phyloP scores from a whole-genome alignment of 2,797 vertebrate species.

The Danio tinwini region DNA sequence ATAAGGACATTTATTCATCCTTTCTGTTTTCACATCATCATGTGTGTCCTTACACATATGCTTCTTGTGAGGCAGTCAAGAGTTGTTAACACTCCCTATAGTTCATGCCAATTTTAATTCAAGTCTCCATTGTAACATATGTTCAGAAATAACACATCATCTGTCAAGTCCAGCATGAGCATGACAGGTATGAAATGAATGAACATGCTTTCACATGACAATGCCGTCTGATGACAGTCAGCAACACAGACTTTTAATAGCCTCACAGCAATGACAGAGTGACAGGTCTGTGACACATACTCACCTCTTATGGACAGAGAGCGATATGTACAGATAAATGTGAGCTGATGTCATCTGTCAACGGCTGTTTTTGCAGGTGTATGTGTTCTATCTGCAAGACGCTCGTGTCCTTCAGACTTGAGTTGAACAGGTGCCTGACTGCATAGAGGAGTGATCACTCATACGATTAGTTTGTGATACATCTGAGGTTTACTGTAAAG shows the following conservation, averaged over 20 bases:
- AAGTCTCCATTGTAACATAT: background rate
- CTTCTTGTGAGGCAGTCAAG: background rate
- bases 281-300: slow-evolving; percentile 4
- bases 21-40: background rate
- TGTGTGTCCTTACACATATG: background rate
- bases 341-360: slow-evolving; percentile 32
- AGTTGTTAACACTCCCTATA: slow-evolving; percentile 7
- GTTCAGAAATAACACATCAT: slow-evolving; percentile 22
- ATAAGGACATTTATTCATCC: background rate
- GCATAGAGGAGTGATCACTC: slow-evolving; percentile 1
- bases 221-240: slow-evolving; percentile 22
- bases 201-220: slow-evolving; percentile 29
- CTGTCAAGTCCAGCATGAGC: background rate
- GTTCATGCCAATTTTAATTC: slow-evolving; percentile 22
- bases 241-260: slow-evolving; percentile 36
- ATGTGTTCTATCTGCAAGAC: background rate
- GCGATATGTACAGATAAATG: slow-evolving; percentile 18
- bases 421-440: slow-evolving; percentile 24
- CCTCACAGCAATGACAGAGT: slow-evolving; percentile 25
- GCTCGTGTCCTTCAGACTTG: slow-evolving; percentile 6
- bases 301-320: slow-evolving; percentile 36
- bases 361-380: slow-evolving; percentile 30
- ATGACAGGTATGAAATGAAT: slow-evolving; percentile 31
- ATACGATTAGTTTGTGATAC: slow-evolving; percentile 18
- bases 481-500: slow-evolving; percentile 27